A percentile compares a stretch with the other conserved stretches of the same genome.
Evolutionary conservation across 2,888 invertebrate genomes (phyloP).

Genomic region (Idaea dimidiata): DNA sequence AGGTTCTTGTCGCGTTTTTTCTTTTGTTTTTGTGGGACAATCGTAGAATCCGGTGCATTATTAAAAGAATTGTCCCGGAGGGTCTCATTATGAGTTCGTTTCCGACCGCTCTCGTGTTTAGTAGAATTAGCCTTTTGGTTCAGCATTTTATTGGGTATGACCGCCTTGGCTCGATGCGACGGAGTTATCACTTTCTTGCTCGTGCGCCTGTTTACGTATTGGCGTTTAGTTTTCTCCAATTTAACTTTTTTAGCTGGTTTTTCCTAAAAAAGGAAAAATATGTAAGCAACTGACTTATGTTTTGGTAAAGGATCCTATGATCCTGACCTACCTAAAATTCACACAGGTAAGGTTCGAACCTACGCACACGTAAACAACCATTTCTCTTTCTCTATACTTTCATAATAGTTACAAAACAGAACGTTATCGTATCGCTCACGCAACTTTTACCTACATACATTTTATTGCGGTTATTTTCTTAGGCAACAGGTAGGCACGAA

Average conservation of each 20-base stretch:
- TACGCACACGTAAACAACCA: background rate
- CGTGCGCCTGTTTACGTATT: conserved; percentile 43
- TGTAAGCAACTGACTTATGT: background rate
- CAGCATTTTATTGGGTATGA: conserved; percentile 46
- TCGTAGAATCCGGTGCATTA: conserved; percentile 51
- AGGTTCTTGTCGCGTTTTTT: conserved; percentile 23
- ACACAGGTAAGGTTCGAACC: too few relatives aligned
- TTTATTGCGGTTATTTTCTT: background rate
- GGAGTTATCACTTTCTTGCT: conserved; percentile 47
- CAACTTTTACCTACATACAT: background rate
- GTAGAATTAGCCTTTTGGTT: conserved; percentile 25
- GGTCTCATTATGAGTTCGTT: conserved; percentile 35
- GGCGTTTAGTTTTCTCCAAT: conserved; percentile 39
- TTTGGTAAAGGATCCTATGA: too few relatives aligned
- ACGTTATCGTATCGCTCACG: background rate
- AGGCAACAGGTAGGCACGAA: background rate
- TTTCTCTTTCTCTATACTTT: background rate
- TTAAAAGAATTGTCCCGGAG: conserved; percentile 28
- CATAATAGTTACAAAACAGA: background rate
- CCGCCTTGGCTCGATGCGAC: conserved; percentile 47
- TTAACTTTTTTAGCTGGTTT: conserved; percentile 38
- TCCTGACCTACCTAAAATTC: too few relatives aligned
- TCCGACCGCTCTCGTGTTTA: conserved; percentile 32
- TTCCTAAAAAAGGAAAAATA: conserved; percentile 28
- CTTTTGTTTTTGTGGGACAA: conserved; percentile 32